A percentile compares a stretch with the other conserved stretches of the same genome.
Conservation (phyloP, 2,113 vertebrate genomes). For the Morone saxatilis region DNA sequence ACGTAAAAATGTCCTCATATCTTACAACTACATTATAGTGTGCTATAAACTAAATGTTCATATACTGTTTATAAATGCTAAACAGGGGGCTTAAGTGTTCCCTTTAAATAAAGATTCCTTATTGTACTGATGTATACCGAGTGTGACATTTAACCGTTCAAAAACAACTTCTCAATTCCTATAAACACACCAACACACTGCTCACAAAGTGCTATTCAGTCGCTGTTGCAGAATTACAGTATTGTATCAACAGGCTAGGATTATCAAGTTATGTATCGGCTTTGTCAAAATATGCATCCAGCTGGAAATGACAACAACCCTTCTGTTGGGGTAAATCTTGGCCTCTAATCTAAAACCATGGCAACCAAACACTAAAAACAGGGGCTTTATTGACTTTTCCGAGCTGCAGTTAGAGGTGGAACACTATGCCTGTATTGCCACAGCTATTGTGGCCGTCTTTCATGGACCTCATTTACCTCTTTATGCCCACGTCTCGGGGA, state of each 20-base stretch:
- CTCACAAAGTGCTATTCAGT: neutral
- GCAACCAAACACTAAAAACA: constrained; percentile 27
- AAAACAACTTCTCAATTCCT: too few species aligned
- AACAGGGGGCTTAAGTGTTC: neutral
- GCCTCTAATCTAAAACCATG: constrained; percentile 44
- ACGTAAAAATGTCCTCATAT: neutral
- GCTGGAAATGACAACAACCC: constrained; percentile 21
- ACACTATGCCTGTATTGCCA: constrained; percentile 9
- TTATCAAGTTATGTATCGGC: constrained; percentile 18
- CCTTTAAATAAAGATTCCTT: neutral
- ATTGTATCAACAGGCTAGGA: constrained; percentile 12
- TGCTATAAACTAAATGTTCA: too few species aligned
- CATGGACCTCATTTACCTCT: constrained; percentile 36
- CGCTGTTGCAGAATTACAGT: neutral
- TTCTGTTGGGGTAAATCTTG: constrained; percentile 27
- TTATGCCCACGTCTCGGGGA: constrained; percentile 5
- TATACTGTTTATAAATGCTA: neutral
- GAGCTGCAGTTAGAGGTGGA: constrained; percentile 20
- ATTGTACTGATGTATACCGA: neutral
- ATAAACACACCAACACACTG: neutral
- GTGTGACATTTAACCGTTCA: too few species aligned
- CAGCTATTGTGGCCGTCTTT: constrained; percentile 7
- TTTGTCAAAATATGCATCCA: constrained; percentile 34
- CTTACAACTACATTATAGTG: neutral
- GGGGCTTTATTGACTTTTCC: constrained; percentile 21